Evolutionary conservation across 2,797 vertebrate species (phyloP).

Genomic region (Arnoldichthys spilopterus): DNA sequence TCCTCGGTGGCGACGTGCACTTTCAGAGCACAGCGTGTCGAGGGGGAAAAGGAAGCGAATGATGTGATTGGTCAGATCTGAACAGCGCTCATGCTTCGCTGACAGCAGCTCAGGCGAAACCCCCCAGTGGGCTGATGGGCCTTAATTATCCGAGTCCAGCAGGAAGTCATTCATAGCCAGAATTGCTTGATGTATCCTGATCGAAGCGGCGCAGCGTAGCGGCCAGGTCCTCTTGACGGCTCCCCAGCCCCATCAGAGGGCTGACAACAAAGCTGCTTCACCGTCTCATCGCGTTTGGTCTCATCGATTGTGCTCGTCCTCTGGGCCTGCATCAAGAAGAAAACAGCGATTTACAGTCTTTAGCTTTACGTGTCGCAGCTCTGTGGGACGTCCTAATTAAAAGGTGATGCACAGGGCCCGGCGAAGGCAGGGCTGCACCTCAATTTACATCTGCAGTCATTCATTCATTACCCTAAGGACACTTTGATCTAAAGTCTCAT

Average conservation of each 20-base stretch:
- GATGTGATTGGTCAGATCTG: constrained; percentile 9
- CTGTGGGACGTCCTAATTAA: no score
- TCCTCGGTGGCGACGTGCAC: constrained; percentile 11
- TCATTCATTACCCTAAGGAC: no score
- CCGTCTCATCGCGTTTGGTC: neutral
- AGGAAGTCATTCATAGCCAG: constrained; percentile 7
- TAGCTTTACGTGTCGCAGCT: neutral
- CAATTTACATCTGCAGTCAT: no score
- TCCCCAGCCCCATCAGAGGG: neutral
- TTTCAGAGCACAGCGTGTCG: constrained; percentile 16
- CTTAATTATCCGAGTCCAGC: constrained; percentile 10
- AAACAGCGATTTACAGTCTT: neutral
- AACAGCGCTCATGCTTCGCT: constrained; percentile 4
- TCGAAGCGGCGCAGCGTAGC: constrained; percentile 3
- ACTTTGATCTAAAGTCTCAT: neutral
- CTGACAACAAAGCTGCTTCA: constrained; percentile 6
- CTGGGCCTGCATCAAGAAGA: constrained; percentile 22
- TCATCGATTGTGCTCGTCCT: neutral
- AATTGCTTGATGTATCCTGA: constrained; percentile 14
- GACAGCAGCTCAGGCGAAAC: neutral
- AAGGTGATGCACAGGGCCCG: no score
- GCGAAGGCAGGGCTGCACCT: no score
- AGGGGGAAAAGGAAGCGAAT: constrained; percentile 8
- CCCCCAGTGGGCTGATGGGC: neutral
- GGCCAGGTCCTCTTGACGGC: constrained; percentile 1